phyloP scores from a whole-genome alignment of 1,140 invertebrate species.

The Nasonia giraulti region DNA sequence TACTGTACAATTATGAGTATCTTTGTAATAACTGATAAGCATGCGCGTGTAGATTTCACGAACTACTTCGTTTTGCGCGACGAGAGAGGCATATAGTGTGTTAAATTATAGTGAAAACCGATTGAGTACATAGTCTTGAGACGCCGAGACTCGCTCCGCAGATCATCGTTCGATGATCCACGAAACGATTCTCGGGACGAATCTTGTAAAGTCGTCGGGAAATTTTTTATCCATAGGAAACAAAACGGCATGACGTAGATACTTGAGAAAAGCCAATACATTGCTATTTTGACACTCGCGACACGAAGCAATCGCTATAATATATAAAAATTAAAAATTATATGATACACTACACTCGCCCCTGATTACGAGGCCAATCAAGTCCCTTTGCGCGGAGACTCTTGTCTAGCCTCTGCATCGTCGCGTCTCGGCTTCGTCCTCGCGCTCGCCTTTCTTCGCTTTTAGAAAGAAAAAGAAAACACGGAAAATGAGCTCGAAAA shows the following conservation, averaged over 20 bases:
- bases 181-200: not conserved
- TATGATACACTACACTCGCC: not conserved
- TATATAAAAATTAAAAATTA: not conserved
- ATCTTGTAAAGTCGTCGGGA: slow-evolving; percentile 13
- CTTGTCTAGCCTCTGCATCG: slow-evolving; percentile 32
- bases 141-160: too few species aligned
- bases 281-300: slow-evolving; percentile 38
- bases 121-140: not conserved
- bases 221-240: slow-evolving; percentile 32
- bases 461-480: not conserved
- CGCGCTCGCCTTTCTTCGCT: not conserved
- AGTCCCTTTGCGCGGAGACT: slow-evolving; percentile 16
- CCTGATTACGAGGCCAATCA: slow-evolving; percentile 37
- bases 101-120: not conserved
- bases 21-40: slow-evolving; percentile 66
- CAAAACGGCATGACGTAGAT: not conserved
- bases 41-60: slow-evolving; percentile 43
- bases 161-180: too few species aligned
- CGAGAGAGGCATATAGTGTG: not conserved
- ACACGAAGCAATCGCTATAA: slow-evolving; percentile 35
- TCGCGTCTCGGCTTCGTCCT: slow-evolving; percentile 9
- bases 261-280: slow-evolving; percentile 41
- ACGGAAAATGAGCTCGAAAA: slow-evolving; percentile 3
- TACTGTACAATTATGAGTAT: slow-evolving; percentile 61
- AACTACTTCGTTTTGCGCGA: slow-evolving; percentile 13